Evolutionary conservation across 2,888 invertebrate species (phyloP).

Genomic region (Onchidella celtica): DNA sequence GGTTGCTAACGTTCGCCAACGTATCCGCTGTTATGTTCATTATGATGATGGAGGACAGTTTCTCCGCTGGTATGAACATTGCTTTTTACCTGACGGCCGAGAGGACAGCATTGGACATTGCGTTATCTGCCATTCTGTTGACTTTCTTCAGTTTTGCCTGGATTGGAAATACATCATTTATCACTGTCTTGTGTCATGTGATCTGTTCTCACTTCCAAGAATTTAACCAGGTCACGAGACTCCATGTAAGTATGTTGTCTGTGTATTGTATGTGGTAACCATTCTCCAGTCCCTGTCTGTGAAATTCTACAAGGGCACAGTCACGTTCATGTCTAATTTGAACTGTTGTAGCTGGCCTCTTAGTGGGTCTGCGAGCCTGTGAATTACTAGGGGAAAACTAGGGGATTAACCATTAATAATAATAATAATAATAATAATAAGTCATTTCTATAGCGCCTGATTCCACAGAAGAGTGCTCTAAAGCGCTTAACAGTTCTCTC

Average conservation of each 20-base stretch:
- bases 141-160: not conserved
- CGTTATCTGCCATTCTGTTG: not conserved
- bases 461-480: no score
- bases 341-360: no score
- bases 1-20: not conserved
- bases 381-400: no score
- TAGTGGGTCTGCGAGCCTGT: no score
- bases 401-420: no score
- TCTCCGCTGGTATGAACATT: conserved; percentile 27
- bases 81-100: not conserved
- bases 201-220: conserved; percentile 8
- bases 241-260: conserved; percentile 39
- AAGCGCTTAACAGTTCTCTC: no score
- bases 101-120: not conserved
- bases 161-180: not conserved
- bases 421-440: no score
- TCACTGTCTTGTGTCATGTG: not conserved
- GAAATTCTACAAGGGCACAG: no score
- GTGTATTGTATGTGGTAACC: no score
- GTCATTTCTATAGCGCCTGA: no score
- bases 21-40: not conserved
- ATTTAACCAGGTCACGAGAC: not conserved
- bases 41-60: conserved; percentile 6
- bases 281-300: no score
- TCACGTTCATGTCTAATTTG: no score